Conservation (phyloP, 1,140 invertebrate species). For the Drosophila arawakana region DNA sequence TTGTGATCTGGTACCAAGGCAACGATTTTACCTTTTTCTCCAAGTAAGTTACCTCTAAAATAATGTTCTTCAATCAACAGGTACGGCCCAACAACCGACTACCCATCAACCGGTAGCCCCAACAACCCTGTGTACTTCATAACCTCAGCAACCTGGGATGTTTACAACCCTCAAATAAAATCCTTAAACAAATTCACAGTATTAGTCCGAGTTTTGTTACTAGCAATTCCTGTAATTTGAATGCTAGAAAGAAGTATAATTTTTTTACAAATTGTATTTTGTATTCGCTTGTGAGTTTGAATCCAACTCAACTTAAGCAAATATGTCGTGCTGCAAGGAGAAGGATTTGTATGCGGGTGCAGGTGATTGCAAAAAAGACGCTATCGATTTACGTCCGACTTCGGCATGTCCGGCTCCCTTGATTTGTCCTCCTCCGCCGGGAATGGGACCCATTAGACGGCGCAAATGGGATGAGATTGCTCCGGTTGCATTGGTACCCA, state of each 20-base stretch:
- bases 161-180: constrained; percentile 64
- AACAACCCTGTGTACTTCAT: constrained; percentile 41
- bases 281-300: neutral
- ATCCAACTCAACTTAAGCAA: neutral
- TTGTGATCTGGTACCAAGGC: too few relatives aligned
- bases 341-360: constrained; percentile 23
- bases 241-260: neutral
- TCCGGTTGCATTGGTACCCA: constrained; percentile 40
- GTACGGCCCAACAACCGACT: too few relatives aligned
- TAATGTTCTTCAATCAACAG: too few relatives aligned
- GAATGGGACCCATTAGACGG: constrained; percentile 36
- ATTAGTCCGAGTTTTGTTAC: constrained; percentile 24
- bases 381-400: constrained; percentile 53
- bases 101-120: constrained; percentile 8
- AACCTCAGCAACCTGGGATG: constrained; percentile 43
- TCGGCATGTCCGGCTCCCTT: constrained; percentile 61
- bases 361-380: constrained; percentile 31
- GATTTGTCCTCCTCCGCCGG: constrained; percentile 49
- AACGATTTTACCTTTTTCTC: too few relatives aligned
- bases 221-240: neutral
- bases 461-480: constrained; percentile 34
- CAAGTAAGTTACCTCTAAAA: too few relatives aligned
- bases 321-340: constrained; percentile 59
- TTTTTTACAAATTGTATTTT: neutral
- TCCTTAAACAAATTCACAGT: constrained; percentile 28